A percentile compares a stretch with the other conserved stretches of the same genome.
Conservation (phyloP, 2,797 vertebrate species). For the Halcyon badia region DNA sequence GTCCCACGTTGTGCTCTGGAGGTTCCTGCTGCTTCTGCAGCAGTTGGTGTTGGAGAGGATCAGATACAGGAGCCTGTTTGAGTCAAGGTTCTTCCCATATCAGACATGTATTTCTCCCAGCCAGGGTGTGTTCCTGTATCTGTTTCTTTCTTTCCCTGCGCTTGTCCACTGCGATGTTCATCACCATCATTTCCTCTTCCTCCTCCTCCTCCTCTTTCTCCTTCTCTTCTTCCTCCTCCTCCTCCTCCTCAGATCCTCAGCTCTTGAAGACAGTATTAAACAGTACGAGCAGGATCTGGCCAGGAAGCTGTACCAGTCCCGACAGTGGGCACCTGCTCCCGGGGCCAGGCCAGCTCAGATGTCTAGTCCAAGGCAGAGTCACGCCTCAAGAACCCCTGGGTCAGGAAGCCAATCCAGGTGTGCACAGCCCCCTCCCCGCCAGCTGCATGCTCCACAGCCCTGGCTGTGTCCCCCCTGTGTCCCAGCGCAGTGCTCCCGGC, state of each 20-base stretch:
- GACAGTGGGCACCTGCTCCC: conserved; percentile 85
- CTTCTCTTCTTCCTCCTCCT: neutral
- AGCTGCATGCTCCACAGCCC: conserved; percentile 59
- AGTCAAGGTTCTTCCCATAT: neutral
- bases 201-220: neutral
- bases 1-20: neutral
- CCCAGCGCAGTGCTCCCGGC: neutral
- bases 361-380: conserved; percentile 48
- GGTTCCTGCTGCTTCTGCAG: neutral
- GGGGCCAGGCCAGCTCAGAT: conserved; percentile 89
- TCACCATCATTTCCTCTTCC: conserved; percentile 49
- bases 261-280: conserved; percentile 93
- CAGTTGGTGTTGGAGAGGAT: neutral
- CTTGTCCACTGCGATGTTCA: conserved; percentile 51
- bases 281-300: conserved; percentile 96
- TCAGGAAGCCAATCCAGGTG: conserved; percentile 72
- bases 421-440: conserved; percentile 48
- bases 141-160: conserved; percentile 66
- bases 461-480: neutral
- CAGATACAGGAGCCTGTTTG: neutral
- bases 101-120: conserved; percentile 9
- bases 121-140: conserved; percentile 48
- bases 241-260: conserved; percentile 83
- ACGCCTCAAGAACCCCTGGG: conserved; percentile 20
- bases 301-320: conserved; percentile 92